phyloP scores from a whole-genome alignment of 2,113 vertebrate genomes.

The Corvus moneduloides region DNA sequence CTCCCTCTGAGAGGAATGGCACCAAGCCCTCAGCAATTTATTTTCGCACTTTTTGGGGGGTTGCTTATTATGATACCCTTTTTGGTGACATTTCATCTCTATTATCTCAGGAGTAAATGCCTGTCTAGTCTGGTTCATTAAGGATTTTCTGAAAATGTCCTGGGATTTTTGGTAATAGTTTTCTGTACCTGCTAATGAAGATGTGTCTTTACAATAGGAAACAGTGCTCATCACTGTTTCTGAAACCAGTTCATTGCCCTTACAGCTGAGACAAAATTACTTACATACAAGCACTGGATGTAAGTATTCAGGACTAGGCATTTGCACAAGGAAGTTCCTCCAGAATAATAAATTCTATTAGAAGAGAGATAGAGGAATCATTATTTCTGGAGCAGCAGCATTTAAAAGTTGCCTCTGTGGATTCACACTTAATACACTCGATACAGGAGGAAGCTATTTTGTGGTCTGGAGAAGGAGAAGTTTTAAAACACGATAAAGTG shows the following conservation, averaged over 20 bases:
- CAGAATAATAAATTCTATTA: neutral
- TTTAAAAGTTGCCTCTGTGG: neutral
- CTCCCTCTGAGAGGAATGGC: conserved; percentile 50
- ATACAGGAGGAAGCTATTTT: conserved; percentile 6
- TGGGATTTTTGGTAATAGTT: neutral
- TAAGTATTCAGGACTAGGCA: neutral
- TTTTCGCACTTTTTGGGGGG: neutral
- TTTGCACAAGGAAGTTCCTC: neutral
- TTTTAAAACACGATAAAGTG: neutral
- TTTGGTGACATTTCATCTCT: neutral
- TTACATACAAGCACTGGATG: neutral
- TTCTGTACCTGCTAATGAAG: neutral
- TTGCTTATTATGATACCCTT: neutral
- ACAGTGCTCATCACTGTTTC: neutral
- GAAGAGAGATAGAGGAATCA: neutral
- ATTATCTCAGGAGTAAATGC: neutral
- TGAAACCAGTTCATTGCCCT: neutral
- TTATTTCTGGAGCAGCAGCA: neutral
- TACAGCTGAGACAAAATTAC: neutral
- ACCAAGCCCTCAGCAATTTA: neutral
- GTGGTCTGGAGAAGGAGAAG: neutral
- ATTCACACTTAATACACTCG: neutral
- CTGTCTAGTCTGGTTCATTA: neutral
- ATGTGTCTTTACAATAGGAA: neutral
- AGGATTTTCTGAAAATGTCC: neutral